Conservation (phyloP, 2,797 vertebrate genomes). For the Mus minutoides region DNA sequence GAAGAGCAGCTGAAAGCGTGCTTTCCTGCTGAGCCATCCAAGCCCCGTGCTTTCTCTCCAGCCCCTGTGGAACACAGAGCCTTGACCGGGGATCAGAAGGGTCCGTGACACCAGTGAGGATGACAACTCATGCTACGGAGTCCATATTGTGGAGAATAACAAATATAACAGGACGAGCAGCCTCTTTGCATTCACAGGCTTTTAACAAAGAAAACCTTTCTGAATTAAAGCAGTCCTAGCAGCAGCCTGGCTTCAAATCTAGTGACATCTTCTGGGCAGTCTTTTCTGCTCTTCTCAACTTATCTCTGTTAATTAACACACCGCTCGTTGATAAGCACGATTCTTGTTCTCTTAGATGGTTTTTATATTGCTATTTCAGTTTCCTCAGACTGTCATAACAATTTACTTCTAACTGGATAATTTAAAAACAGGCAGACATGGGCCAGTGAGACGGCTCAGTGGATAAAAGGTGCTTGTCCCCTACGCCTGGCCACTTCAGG, state of each 20-base stretch:
- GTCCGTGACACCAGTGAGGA: background rate
- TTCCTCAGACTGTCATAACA: background rate
- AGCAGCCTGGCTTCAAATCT: background rate
- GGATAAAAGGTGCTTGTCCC: background rate
- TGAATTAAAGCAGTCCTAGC: background rate
- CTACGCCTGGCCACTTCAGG: background rate
- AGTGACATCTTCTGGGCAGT: background rate
- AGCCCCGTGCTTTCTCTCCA: too few relatives aligned
- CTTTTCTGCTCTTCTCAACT: background rate
- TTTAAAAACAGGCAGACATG: background rate
- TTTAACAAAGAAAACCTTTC: background rate
- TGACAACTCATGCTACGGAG: background rate
- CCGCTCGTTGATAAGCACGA: background rate
- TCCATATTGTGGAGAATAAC: background rate
- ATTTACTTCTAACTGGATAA: background rate
- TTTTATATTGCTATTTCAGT: background rate
- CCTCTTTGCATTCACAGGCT: background rate
- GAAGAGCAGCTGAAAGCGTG: background rate
- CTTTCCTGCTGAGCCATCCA: background rate
- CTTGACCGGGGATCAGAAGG: background rate
- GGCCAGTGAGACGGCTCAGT: background rate
- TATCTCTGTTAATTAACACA: background rate
- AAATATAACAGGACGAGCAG: background rate
- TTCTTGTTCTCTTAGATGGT: background rate
- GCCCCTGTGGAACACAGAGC: background rate